These are phyloP conservation scores for Palythoa grandis DNA, from an alignment of 92 coral and sea anemone species.

Conservation along the genomic window DNA sequence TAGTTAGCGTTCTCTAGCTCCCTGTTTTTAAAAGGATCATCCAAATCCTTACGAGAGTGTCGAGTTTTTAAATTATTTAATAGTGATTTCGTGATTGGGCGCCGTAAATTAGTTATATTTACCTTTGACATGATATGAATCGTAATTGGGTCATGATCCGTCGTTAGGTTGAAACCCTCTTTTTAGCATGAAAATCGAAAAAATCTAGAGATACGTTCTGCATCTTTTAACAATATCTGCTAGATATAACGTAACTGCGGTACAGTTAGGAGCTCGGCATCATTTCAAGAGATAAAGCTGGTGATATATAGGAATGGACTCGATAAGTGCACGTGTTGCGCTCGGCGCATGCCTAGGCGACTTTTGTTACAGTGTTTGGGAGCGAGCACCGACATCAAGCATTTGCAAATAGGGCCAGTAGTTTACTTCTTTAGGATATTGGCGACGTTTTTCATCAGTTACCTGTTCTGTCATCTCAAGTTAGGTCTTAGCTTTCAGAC, in stretches of 20 bases:
- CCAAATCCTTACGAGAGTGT: not conserved
- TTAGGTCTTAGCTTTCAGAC: not conserved
- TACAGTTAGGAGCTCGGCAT: not conserved
- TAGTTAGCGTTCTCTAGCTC: not conserved
- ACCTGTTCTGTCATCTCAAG: not conserved
- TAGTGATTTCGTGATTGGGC: constrained; percentile 29
- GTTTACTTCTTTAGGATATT: not conserved
- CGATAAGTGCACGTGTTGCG: constrained; percentile 39
- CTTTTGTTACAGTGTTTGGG: constrained; percentile 32
- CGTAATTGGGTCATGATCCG: constrained; percentile 21
- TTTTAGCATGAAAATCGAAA: not conserved
- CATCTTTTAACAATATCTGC: not conserved
- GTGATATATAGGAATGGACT: constrained; percentile 3
- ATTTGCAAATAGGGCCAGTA: not conserved
- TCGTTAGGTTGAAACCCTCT: not conserved
- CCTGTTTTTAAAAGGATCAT: not conserved
- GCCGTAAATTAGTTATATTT: constrained; percentile 34
- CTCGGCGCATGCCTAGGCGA: constrained; percentile 51
- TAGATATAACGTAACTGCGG: constrained; percentile 10
- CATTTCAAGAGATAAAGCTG: not conserved
- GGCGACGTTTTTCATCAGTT: not conserved
- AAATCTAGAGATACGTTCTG: not conserved
- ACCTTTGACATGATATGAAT: constrained; percentile 20
- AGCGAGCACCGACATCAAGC: constrained; percentile 24
- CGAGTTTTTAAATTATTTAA: not conserved